phyloP scores from a whole-genome alignment of 2,888 invertebrate species.

The Kuschelorhynchus macadamiae region DNA sequence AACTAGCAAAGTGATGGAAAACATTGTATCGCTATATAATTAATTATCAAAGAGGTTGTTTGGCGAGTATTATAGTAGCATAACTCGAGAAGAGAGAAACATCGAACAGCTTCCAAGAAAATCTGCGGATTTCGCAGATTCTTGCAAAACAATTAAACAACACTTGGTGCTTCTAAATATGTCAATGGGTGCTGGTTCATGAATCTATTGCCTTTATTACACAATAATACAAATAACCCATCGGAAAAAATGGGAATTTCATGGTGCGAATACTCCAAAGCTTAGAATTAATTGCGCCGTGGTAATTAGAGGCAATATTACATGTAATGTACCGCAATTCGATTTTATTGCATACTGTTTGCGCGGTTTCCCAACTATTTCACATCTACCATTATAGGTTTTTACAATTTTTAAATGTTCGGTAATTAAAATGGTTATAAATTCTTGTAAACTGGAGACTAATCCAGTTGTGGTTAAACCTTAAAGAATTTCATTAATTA shows the following conservation, averaged over 20 bases:
- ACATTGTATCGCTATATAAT: no score
- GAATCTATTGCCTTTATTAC: slow-evolving; percentile 19
- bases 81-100: no score
- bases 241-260: slow-evolving; percentile 25
- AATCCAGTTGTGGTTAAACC: no score
- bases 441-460: slow-evolving; percentile 8
- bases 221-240: slow-evolving; percentile 17
- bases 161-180: slow-evolving; percentile 13
- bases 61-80: not conserved
- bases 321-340: slow-evolving; percentile 30
- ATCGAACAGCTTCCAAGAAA: not conserved
- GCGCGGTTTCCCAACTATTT: slow-evolving; percentile 33
- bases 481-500: no score
- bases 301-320: slow-evolving; percentile 37
- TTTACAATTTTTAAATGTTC: slow-evolving; percentile 15
- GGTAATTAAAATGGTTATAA: slow-evolving; percentile 28
- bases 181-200: slow-evolving; percentile 28
- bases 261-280: slow-evolving; percentile 34
- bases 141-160: slow-evolving; percentile 23
- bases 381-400: slow-evolving; percentile 24
- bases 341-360: slow-evolving; percentile 36
- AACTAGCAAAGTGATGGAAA: no score
- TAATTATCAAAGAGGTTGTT: slow-evolving; percentile 5
- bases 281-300: slow-evolving; percentile 34
- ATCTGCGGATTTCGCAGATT: not conserved